Evolutionary conservation across 1,140 invertebrate species (phyloP).

Genomic region (Harlomillsia oculata): DNA sequence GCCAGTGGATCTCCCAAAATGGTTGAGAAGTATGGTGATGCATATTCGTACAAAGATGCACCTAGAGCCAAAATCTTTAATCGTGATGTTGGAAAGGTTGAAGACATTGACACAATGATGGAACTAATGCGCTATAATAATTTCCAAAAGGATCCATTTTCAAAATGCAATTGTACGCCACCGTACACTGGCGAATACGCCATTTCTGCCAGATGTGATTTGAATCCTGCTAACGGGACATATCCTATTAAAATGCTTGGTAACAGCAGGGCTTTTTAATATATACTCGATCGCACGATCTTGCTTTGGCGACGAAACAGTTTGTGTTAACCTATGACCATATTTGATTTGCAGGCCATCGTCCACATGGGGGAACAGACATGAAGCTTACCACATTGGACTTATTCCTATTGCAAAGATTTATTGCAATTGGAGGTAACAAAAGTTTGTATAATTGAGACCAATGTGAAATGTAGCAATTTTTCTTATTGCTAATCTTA

Average conservation of each 20-base stretch:
- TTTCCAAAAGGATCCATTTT: conserved; percentile 57
- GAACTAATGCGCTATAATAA: conserved; percentile 64
- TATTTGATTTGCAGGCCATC: conserved; percentile 38
- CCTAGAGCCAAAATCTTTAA: conserved; percentile 57
- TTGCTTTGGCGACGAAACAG: too few species aligned
- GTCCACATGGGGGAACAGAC: conserved; percentile 51
- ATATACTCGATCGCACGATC: too few species aligned
- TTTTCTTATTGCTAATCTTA: neutral
- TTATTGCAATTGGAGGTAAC: conserved; percentile 48
- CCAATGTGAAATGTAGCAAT: too few species aligned
- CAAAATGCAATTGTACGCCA: conserved; percentile 58
- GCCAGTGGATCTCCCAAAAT: conserved; percentile 48
- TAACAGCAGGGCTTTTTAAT: too few species aligned
- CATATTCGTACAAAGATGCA: conserved; percentile 56
- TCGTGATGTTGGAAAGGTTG: conserved; percentile 49
- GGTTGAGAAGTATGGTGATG: conserved; percentile 56
- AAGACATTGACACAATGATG: conserved; percentile 49
- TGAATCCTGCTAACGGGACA: conserved; percentile 56
- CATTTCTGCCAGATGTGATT: conserved; percentile 58
- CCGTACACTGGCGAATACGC: conserved; percentile 63
- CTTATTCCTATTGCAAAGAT: conserved; percentile 44
- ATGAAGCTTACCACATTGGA: conserved; percentile 46
- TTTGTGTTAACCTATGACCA: neutral
- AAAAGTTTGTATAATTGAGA: too few species aligned
- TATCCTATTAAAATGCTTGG: conserved; percentile 44